Conservation (phyloP, 2,888 invertebrate genomes). For the Lagria hirta region DNA sequence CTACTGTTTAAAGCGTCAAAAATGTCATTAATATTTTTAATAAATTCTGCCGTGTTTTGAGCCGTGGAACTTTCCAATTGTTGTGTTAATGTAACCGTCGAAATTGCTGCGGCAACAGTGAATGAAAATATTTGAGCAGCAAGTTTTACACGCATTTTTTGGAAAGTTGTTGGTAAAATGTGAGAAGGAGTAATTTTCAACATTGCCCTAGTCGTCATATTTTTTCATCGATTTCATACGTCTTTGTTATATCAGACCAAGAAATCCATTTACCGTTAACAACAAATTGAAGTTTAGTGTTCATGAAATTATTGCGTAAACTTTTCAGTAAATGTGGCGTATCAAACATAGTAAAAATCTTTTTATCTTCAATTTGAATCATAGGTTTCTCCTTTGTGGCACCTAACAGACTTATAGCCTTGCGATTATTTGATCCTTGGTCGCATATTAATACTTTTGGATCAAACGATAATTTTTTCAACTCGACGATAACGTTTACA, state of each 20-base stretch:
- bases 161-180: constrained; percentile 19
- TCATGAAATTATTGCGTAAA: constrained; percentile 23
- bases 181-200: constrained; percentile 18
- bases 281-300: constrained; percentile 13
- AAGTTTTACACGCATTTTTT: constrained; percentile 26
- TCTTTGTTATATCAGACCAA: constrained; percentile 17
- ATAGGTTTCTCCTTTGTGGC: constrained; percentile 17
- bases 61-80: constrained; percentile 21
- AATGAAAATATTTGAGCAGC: constrained; percentile 25
- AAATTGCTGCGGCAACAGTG: constrained; percentile 24
- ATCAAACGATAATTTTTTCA: constrained; percentile 11
- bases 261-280: constrained; percentile 8
- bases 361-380: constrained; percentile 9
- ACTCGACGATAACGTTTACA: constrained; percentile 9
- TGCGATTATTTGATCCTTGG: constrained; percentile 23
- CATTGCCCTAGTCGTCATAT: constrained; percentile 20
- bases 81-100: constrained; percentile 16
- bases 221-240: constrained; percentile 20
- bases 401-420: constrained; percentile 16
- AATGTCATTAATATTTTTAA: constrained; percentile 25
- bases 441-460: constrained; percentile 21
- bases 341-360: constrained; percentile 24
- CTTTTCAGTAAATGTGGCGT: constrained; percentile 24
- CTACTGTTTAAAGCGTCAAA: constrained; percentile 28
- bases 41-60: constrained; percentile 24